Evolutionary conservation across 2,113 vertebrate genomes (phyloP), one percentile per base, ranked within the genome.

Genomic region (Vireo altiloquus): DNA sequence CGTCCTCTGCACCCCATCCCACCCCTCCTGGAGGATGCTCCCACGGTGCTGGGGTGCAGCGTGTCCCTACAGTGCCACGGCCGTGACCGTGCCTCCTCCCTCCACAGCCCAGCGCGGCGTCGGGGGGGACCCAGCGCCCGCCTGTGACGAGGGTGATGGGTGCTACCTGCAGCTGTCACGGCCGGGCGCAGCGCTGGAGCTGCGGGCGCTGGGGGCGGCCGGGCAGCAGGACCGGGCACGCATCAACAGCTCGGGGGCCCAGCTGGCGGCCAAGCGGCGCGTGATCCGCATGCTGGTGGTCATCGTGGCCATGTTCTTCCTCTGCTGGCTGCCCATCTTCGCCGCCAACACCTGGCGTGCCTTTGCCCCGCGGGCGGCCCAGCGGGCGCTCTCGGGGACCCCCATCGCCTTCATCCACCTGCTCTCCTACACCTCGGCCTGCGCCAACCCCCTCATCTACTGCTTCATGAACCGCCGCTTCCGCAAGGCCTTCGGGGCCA

Each of bases 401-500:
- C 99, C 99, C 70, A 99, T 99, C 64, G 99, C 99, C 77, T 99
- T 99, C 92, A 99, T 99, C 96, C 99, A 99, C 90, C 94, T 99
- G 88, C 95, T 99, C 79, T 98, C 98, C 80, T 99, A 99, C 92
- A 98, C 97, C 27, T 99, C 99, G 0, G 98, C 99, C 78, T 99
- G 99, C 6, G 97, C 99, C 97, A 99, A 99, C 96, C 99, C 99
- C 5, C 97, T 99, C 42, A 98, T 99, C 97, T 99, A 99, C 98
- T 99, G 99, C 98, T 99, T 99, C 98, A 99, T 99, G 99, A 99
- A 99, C 98, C 99, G 98, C 12, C 99, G 99, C 31, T 99, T 99
- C 96, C 99, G 99, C 72, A 98, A 98, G 66, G 99, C 99, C 33
- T 98, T 99, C 25, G 88, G 98, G 10, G 77, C 98, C 88, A 99